These are phyloP conservation scores for Excalfactoria chinensis DNA, from an alignment of 2,113 vertebrate genomes.

Conservation along the genomic window DNA sequence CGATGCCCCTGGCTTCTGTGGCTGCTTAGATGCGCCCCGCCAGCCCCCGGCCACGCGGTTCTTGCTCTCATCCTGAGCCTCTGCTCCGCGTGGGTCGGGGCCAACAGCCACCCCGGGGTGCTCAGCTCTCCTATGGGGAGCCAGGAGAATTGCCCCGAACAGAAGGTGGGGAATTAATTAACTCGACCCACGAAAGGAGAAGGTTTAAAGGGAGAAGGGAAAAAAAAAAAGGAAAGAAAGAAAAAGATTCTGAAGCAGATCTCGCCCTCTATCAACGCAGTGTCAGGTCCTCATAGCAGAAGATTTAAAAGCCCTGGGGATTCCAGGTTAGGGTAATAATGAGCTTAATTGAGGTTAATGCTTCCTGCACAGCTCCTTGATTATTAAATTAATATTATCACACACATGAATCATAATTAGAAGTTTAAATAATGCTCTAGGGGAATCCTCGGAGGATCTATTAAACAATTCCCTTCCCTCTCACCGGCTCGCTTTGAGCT, in stretches of 20 bases:
- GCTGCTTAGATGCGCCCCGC: neutral
- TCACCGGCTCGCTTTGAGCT: neutral
- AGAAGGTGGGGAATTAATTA: constrained; percentile 57
- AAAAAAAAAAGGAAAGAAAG: neutral
- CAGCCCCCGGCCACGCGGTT: neutral
- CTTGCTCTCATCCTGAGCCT: neutral
- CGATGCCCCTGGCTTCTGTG: neutral
- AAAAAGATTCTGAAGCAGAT: constrained; percentile 58
- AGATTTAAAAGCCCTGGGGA: constrained; percentile 76
- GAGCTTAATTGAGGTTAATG: constrained; percentile 96
- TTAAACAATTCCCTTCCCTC: constrained; percentile 42
- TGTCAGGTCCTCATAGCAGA: constrained; percentile 75
- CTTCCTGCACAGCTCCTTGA: constrained; percentile 85
- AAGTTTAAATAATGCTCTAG: constrained; percentile 81
- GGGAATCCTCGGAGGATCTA: constrained; percentile 67
- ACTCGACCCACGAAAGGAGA: constrained; percentile 23
- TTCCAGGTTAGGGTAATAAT: constrained; percentile 81
- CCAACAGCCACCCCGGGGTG: neutral
- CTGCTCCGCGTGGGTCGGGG: neutral
- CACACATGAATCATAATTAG: constrained; percentile 93
- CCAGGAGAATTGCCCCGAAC: neutral
- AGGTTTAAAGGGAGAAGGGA: neutral
- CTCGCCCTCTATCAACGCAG: constrained; percentile 70
- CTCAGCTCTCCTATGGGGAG: neutral
- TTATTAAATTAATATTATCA: constrained; percentile 95